Evolutionary conservation across 1,140 invertebrate genomes (phyloP), one percentile per base, ranked within the genome.

Genomic region (Mylabris phalerata): DNA sequence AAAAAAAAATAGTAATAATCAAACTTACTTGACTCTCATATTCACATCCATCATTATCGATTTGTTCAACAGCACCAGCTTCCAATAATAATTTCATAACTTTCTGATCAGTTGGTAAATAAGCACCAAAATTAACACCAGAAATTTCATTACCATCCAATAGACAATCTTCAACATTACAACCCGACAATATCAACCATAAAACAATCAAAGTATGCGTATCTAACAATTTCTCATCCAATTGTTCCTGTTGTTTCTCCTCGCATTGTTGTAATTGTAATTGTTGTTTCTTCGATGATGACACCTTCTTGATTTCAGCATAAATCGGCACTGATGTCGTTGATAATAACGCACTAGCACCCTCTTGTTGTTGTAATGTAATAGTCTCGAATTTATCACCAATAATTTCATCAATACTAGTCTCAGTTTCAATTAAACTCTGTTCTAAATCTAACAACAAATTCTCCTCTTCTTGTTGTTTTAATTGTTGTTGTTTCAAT

Each of bases 141-240:
- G 69, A 68, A 42, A 72, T 71, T 57, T 68, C 78, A 41, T 75
- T 75, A 43, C 79, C 79, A 46, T 77, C 79, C 46, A 84, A 73
- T 48, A 86, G 76, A 49, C 84, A 85, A 1, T 83, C 78, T 32
- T 85, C 82, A 13, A 87, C 78, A 5, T 82, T 79, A 38, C 82
- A 85, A 0, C 84, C 82, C 26, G 82, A 84, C 55, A 81, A 77
- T 39, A 86, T 75, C 48, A 88, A 77, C 85, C 86, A 87, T 0
- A 87, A 72, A 4, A 85, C 77, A 13, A 84, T 80, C 38, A 87
- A 70, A 0, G 82, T 82, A 63, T 86, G 83, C 5, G 80, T 72
- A 59, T 87, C 84, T 9, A 85, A 49, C 1, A 67, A 55, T 40
- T 68, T 63, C 11, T 60, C 57, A 10, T 57, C 32, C 19, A 19